Conservation (phyloP, 92 coral and sea anemone species). For the Phenganax subtilis region DNA sequence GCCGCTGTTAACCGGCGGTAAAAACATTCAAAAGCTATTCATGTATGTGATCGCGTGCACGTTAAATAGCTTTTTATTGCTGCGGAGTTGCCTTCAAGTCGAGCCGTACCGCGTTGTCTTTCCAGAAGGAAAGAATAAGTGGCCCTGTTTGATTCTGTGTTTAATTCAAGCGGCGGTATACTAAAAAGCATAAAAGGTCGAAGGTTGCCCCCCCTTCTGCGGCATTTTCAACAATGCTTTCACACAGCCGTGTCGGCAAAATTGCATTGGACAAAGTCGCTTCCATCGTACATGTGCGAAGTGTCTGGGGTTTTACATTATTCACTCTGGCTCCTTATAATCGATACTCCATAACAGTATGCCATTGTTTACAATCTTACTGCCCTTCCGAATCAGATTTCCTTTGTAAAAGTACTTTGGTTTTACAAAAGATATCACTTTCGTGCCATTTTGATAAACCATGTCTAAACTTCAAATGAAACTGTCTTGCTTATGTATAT, state of each 20-base stretch:
- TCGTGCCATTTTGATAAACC: not conserved
- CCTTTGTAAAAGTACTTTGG: not conserved
- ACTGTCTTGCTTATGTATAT: not conserved
- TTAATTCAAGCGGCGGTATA: conserved; percentile 43
- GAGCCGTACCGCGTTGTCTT: not conserved
- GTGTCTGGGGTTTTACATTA: conserved; percentile 19
- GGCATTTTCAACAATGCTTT: conserved; percentile 15
- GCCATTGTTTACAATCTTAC: not conserved
- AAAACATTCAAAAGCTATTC: conserved; percentile 9
- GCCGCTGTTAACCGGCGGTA: conserved; percentile 38
- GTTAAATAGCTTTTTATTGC: not conserved
- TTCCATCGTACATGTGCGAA: conserved; percentile 27
- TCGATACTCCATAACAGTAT: not conserved
- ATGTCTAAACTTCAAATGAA: too few relatives aligned
- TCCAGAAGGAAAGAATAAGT: not conserved
- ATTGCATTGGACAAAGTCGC: conserved; percentile 6
- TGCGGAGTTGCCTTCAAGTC: not conserved
- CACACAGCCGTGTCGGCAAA: conserved; percentile 32
- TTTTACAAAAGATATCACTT: not conserved
- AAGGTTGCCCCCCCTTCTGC: conserved; percentile 45
- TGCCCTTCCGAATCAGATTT: not conserved
- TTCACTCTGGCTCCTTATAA: not conserved
- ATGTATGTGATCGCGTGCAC: conserved; percentile 9
- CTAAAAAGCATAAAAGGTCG: conserved; percentile 44
- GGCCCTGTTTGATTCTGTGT: conserved; percentile 41